Conservation (phyloP, 1,140 invertebrate genomes). For the Zaprionus nigranus region DNA sequence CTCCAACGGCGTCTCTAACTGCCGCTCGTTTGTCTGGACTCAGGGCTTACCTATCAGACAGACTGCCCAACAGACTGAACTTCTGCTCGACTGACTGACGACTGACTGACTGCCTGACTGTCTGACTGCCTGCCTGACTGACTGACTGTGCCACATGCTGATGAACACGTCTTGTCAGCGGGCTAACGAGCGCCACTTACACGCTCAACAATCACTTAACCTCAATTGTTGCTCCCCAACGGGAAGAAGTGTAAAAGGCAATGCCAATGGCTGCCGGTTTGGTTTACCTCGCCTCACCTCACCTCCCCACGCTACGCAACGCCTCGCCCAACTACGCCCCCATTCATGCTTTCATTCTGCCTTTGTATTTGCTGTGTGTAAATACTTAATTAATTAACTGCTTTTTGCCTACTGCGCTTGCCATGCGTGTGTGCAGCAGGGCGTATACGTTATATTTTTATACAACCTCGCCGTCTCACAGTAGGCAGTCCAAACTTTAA, state of each 20-base stretch:
- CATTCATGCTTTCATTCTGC: constrained; percentile 1
- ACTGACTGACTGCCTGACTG: constrained; percentile 9
- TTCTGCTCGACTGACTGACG: neutral
- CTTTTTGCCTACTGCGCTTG: constrained; percentile 51
- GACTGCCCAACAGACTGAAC: neutral
- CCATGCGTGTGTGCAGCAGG: constrained; percentile 26
- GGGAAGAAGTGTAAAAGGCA: constrained; percentile 72
- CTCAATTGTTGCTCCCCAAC: constrained; percentile 71
- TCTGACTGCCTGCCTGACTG: constrained; percentile 10
- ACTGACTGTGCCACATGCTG: constrained; percentile 62
- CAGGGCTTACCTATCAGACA: constrained; percentile 31
- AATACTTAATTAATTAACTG: constrained; percentile 78
- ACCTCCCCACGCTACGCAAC: neutral
- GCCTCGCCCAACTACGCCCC: neutral
- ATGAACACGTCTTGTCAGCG: constrained; percentile 77
- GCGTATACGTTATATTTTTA: constrained; percentile 44
- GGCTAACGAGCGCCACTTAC: constrained; percentile 77
- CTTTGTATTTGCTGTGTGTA: constrained; percentile 58
- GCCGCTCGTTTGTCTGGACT: constrained; percentile 58
- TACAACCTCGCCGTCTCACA: neutral
- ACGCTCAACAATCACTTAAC: constrained; percentile 78
- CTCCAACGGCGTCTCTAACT: constrained; percentile 48
- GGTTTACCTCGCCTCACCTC: constrained; percentile 8
- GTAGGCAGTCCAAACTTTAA: constrained; percentile 15
- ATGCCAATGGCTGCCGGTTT: constrained; percentile 64